Evolutionary conservation across 2,888 invertebrate genomes (phyloP).

Genomic region (Noctua pronuba): DNA sequence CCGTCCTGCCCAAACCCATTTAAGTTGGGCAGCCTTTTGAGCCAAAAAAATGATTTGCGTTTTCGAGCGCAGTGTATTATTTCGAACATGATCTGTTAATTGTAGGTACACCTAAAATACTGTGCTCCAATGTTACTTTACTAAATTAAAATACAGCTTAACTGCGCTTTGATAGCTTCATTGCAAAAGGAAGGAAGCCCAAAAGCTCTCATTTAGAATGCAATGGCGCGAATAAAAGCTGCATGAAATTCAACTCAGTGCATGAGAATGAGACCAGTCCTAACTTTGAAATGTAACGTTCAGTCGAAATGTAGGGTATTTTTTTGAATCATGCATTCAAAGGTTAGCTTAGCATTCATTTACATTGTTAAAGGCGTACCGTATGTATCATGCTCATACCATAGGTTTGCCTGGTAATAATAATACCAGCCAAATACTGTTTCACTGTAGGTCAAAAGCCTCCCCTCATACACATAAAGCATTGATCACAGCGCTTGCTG

Average conservation of each 20-base stretch:
- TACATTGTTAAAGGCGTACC: slow-evolving; percentile 16
- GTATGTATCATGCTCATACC: neutral
- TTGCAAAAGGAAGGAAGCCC: slow-evolving; percentile 4
- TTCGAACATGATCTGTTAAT: too few species aligned
- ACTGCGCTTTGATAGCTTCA: slow-evolving; percentile 9
- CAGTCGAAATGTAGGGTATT: slow-evolving; percentile 19
- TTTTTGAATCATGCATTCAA: slow-evolving; percentile 34
- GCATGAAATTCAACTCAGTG: slow-evolving; percentile 34
- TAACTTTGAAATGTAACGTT: slow-evolving; percentile 27
- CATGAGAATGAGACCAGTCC: slow-evolving; percentile 22
- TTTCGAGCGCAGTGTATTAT: too few species aligned
- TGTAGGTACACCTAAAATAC: too few species aligned
- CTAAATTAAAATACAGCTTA: slow-evolving; percentile 24
- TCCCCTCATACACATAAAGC: neutral
- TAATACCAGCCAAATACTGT: neutral
- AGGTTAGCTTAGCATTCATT: slow-evolving; percentile 36
- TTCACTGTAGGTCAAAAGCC: neutral
- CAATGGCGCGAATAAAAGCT: slow-evolving; percentile 44
- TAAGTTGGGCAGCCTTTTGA: too few species aligned
- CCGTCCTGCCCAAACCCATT: too few species aligned
- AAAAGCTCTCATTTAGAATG: slow-evolving; percentile 48
- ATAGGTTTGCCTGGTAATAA: neutral
- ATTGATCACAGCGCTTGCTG: too few species aligned
- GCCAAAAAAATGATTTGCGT: too few species aligned
- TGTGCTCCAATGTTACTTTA: neutral